These are phyloP conservation scores for Actenoides hombroni DNA, from an alignment of 2,113 vertebrate genomes.

Conservation along the genomic window DNA sequence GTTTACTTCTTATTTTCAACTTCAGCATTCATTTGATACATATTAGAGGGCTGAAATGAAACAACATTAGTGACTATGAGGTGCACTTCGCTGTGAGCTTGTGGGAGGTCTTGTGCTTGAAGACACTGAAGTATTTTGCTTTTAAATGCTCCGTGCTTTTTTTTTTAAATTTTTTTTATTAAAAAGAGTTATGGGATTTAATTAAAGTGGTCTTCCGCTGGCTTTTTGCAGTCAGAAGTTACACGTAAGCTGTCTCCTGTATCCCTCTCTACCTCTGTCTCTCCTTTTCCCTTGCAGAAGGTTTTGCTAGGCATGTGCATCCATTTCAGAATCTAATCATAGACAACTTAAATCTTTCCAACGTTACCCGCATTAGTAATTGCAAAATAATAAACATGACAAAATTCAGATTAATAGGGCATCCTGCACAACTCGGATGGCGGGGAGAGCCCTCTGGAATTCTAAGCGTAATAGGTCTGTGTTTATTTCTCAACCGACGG, in stretches of 20 bases:
- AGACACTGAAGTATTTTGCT: conserved; percentile 32
- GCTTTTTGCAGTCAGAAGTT: conserved; percentile 25
- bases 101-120: conserved; percentile 22
- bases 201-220: neutral
- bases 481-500: conserved; percentile 77
- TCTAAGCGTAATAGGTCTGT: conserved; percentile 74
- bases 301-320: neutral
- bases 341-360: conserved; percentile 61
- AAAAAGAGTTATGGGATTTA: neutral
- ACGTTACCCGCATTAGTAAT: conserved; percentile 33
- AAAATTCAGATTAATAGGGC: conserved; percentile 70
- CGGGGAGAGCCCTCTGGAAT: conserved; percentile 69
- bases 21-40: neutral
- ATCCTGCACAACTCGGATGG: conserved; percentile 39
- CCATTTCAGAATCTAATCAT: conserved; percentile 47
- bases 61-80: neutral
- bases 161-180: neutral
- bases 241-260: neutral
- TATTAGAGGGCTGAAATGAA: neutral
- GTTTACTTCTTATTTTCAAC: conserved; percentile 45
- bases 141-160: neutral
- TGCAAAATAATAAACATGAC: conserved; percentile 73
- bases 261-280: neutral
- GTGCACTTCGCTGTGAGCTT: neutral
- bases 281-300: neutral